Evolutionary conservation across 2,113 vertebrate species (phyloP), one percentile per base, ranked within the genome.

Genomic region (Phainopepla nitens): DNA sequence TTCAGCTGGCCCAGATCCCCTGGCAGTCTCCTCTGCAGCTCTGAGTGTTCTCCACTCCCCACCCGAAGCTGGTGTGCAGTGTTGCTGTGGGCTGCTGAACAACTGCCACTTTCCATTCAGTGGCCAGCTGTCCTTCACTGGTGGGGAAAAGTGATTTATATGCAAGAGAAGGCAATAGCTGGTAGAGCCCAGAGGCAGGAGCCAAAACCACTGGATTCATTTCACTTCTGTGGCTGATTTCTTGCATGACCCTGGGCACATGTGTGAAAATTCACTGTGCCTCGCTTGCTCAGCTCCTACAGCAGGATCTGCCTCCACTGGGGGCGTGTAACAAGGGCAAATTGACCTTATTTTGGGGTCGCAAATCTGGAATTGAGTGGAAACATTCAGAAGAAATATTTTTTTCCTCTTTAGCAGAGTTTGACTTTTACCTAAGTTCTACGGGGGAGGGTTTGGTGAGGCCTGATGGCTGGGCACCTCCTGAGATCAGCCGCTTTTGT

Each of bases 101-200:
- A 91, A 89, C 50, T 95, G 90, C 91, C 54, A 66, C 90, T 96
- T 93, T 42, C 78, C 62, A 51, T 93, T 94, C 89, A 62, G 75
- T 73, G 85, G 70, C 95, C 93, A 94, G 94, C 94, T 94, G 92
- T 62, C 92, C 93, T 72, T 96, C 85, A 47, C 44, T 86, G 78
- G 33, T 90, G 85, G 62, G 64, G 75, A 94, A 86, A 95, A 90
- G 79, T 73, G 90, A 81, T 95, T 93, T 88, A 72, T 71, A 70
- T 75, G 90, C 62, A 90, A 91, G 82, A 86, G 68, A 90, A 94
- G 66, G 79, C 84, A 86, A 47, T 69, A 76, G 51, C 51, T 92
- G 85, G 85, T 72, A 36, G 68, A 70, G 78, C 61, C 62, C 84
- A 88, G 91, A 82, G 79, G 66, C 58, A 57, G 31, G 22, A 82